Base-by-base conservation (phyloP, 2,113 vertebrate species). In the Nothoprocta pentlandii region DNA sequence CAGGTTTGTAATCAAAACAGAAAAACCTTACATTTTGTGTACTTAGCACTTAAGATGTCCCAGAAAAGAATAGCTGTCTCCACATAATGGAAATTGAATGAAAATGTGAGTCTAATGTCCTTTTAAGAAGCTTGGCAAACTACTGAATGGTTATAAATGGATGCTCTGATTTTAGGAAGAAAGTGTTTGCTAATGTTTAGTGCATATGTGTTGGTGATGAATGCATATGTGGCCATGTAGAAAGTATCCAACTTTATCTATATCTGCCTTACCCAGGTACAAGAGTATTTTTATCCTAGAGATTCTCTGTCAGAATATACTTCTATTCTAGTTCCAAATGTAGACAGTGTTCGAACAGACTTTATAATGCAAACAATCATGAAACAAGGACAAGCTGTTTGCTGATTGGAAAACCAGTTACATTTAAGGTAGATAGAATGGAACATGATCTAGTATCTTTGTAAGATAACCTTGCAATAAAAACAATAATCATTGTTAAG, bases 281-380 rank as follows among this genome's bases (percentile, higher is more conserved):
- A 98, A 84, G 98, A 98, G 73, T 99, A 98, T 75, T 81, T 97
- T 85, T 98, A 98, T 81, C 98, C 98, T 64, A 97, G 93, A 85
- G 98, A 99, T 94, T 96, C 96, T 3, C 69, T 98, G 26, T 98
- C 98, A 61, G 98, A 98, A 90, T 99, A 98, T 94, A 95, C 96
- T 59, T 98, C 98, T 86, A 98, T 99, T 93, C 95, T 99, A 78
- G 98, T 99, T 59, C 98, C 98, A 67, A 99, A 99, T 9, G 98
- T 99, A 56, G 98, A 99, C 96, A 99, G 98, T 67, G 96, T 98
- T 73, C 96, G 98, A 91, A 98, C 97, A 17, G 97, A 98, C 80
- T 98, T 98, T 93, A 97, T 99, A 39, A 98, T 98, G 97, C 96
- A 98, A 70, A 97, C 95, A 44, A 95, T 98, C 58, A 97, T 98